Percentiles rank a stretch among this genome's conserved stretches.
These are phyloP conservation scores for Xestia sexstrigata DNA, from an alignment of 2,888 invertebrate species.

Conservation along the genomic window DNA sequence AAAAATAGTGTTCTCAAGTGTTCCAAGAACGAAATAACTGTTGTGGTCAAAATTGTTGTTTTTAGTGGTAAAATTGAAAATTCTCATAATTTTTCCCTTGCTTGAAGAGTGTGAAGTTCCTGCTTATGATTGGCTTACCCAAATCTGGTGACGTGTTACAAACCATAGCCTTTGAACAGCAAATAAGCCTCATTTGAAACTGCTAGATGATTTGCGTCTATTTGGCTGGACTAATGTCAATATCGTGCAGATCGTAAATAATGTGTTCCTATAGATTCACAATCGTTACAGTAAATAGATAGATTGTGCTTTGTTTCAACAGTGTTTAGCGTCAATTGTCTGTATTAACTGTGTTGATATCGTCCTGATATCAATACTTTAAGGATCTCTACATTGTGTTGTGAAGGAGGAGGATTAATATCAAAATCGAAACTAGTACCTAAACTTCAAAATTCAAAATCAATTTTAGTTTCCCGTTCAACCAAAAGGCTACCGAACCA, in stretches of 20 bases:
- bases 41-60: conserved; percentile 34
- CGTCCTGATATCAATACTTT: neutral
- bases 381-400: neutral
- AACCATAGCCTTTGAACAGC: conserved; percentile 26
- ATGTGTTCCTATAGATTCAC: conserved; percentile 40
- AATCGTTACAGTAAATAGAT: conserved; percentile 38
- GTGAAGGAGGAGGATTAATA: no score
- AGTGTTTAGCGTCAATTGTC: conserved; percentile 38
- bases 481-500: conserved; percentile 34
- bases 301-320: conserved; percentile 43
- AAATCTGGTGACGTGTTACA: conserved; percentile 33
- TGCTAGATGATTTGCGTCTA: conserved; percentile 56
- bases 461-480: neutral
- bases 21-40: conserved; percentile 61
- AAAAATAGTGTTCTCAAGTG: conserved; percentile 59
- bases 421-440: neutral
- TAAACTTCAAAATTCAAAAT: neutral
- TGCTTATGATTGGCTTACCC: neutral
- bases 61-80: conserved; percentile 1
- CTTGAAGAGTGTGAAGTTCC: conserved; percentile 2
- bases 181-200: conserved; percentile 51
- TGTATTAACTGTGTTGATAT: conserved; percentile 3
- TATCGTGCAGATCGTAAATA: conserved; percentile 55
- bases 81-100: conserved; percentile 13
- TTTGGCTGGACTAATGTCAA: conserved; percentile 56